Evolutionary conservation across 37 sponge, comb jelly and placozoan species (phyloP).

Genomic region (Theonella swinhoei): DNA sequence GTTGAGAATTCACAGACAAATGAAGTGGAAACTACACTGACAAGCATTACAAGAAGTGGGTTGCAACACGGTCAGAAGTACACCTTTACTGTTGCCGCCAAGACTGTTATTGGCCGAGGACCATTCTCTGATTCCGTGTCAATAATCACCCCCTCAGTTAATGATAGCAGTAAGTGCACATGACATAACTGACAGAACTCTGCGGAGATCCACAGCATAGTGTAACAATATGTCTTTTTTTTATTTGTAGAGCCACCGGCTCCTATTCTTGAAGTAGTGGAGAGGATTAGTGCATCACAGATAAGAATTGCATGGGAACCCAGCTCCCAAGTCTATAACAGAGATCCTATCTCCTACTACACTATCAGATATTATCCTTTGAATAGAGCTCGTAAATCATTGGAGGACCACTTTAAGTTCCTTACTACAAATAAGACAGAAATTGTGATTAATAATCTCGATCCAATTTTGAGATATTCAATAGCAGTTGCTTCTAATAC

Average conservation of each 20-base stretch:
- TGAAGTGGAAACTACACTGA: neutral
- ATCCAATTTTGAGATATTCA: neutral
- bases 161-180: too few relatives aligned
- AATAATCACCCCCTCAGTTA: neutral
- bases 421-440: neutral
- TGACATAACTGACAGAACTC: too few relatives aligned
- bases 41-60: neutral
- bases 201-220: neutral
- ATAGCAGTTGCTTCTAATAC: neutral
- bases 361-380: neutral
- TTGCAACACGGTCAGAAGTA: neutral
- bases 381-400: too few relatives aligned
- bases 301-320: neutral
- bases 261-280: neutral
- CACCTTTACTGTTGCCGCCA: neutral
- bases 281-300: neutral
- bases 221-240: neutral
- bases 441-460: neutral
- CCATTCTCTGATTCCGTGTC: neutral
- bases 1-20: neutral
- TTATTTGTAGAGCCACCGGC: neutral
- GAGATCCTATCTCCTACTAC: neutral
- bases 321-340: neutral
- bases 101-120: neutral
- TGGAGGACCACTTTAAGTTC: neutral